Conservation (phyloP, 2,113 vertebrate species). For the Labeo catla region DNA sequence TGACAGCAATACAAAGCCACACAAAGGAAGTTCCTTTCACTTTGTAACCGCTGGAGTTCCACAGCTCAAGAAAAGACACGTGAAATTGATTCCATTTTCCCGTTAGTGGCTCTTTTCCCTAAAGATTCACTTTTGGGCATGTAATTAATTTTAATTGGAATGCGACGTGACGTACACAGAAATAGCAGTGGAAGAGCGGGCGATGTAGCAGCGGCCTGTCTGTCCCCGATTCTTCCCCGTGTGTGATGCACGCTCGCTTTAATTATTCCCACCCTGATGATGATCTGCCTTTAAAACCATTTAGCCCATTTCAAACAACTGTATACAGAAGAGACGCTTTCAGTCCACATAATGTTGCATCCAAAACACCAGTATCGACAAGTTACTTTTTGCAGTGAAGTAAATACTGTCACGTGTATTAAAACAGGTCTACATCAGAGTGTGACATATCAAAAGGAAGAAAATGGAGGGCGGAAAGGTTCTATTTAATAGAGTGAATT, state of each 20-base stretch:
- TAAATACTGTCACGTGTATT: conserved; percentile 72
- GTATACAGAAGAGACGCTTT: not conserved
- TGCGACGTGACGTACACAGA: conserved; percentile 52
- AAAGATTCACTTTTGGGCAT: conserved; percentile 49
- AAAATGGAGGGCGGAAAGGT: conserved; percentile 60
- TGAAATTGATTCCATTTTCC: conserved; percentile 39
- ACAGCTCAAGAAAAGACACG: conserved; percentile 17
- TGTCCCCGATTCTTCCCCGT: conserved; percentile 18
- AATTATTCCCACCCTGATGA: conserved; percentile 48
- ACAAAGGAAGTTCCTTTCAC: not conserved
- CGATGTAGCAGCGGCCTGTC: conserved; percentile 2
- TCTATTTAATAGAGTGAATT: conserved; percentile 67
- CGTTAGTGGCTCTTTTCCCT: conserved; percentile 2
- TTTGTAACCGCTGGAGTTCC: conserved; percentile 2
- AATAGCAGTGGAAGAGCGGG: conserved; percentile 3
- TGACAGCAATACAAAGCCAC: not conserved
- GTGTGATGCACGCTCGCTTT: conserved; percentile 10
- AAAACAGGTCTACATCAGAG: conserved; percentile 68
- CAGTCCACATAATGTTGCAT: not conserved
- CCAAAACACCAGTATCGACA: not conserved
- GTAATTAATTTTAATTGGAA: conserved; percentile 65
- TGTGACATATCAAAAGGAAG: conserved; percentile 68
- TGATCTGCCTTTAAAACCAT: conserved; percentile 54
- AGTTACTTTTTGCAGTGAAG: conserved; percentile 56
- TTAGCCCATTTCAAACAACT: conserved; percentile 18